These are phyloP conservation scores for Taenaris catops DNA, from an alignment of 2,888 invertebrate genomes.

Conservation along the genomic window DNA sequence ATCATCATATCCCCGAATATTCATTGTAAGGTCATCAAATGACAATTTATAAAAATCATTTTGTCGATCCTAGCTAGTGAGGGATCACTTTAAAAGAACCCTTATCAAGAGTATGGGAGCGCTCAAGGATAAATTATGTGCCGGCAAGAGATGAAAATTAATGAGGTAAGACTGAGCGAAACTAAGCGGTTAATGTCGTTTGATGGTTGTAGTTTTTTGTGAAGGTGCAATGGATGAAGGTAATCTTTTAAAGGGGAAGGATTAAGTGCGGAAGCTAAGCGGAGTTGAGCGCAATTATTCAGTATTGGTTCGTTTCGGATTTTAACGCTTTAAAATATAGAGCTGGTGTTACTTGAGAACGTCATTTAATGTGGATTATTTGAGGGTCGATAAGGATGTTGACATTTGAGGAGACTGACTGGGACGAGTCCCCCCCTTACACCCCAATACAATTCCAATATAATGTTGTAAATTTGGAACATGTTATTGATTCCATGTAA, in stretches of 20 bases:
- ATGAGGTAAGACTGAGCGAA: conserved; percentile 68
- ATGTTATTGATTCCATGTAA: too few species aligned
- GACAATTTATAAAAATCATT: too few species aligned
- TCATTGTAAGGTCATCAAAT: too few species aligned
- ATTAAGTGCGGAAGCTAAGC: conserved; percentile 11
- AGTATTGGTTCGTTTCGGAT: conserved; percentile 14
- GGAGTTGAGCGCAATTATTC: conserved; percentile 13
- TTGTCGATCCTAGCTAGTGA: background rate
- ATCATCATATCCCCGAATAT: too few species aligned
- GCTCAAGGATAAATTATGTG: conserved; percentile 75
- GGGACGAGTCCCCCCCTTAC: too few species aligned
- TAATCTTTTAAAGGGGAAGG: conserved; percentile 16
- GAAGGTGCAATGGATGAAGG: conserved; percentile 14
- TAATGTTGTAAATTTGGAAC: too few species aligned
- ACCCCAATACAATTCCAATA: too few species aligned
- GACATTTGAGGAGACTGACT: too few species aligned
- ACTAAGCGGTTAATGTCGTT: conserved; percentile 27
- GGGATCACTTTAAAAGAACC: conserved; percentile 36
- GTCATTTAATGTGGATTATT: conserved; percentile 1
- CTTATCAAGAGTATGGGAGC: conserved; percentile 74
- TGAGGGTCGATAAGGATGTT: too few species aligned
- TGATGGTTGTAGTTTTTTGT: conserved; percentile 25
- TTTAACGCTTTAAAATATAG: conserved; percentile 3
- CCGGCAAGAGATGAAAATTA: conserved; percentile 73
- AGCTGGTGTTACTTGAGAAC: background rate